Percentiles rank a stretch among this genome's conserved stretches.
phyloP scores from a whole-genome alignment of 2,113 vertebrate species.

The Cochlearius cochlearius region DNA sequence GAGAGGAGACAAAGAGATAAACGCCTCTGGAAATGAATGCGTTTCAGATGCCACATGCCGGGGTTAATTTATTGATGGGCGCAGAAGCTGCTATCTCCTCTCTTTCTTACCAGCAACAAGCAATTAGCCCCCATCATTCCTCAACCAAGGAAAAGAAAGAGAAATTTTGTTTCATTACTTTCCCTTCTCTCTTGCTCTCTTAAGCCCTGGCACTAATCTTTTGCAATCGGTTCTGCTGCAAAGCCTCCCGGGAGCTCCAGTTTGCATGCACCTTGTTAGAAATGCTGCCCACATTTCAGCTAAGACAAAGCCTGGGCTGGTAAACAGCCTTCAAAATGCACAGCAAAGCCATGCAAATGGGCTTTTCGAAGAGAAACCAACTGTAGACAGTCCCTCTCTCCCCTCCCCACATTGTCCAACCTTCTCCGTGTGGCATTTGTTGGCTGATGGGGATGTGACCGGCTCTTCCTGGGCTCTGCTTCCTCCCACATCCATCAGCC shows the following conservation, averaged over 20 bases:
- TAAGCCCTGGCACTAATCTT: conserved; percentile 23
- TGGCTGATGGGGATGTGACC: not conserved
- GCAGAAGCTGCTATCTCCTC: not conserved
- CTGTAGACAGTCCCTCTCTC: not conserved
- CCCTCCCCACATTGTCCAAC: not conserved
- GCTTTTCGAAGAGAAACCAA: not conserved
- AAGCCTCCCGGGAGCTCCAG: not conserved
- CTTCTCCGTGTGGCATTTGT: not conserved
- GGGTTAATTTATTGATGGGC: conserved; percentile 55
- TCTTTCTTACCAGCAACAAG: conserved; percentile 26
- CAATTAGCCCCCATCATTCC: conserved; percentile 60
- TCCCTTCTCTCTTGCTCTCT: not conserved
- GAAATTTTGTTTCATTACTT: conserved; percentile 21
- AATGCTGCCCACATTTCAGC: conserved; percentile 38
- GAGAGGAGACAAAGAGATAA: conserved; percentile 56
- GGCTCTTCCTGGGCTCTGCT: not conserved
- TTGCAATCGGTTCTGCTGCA: conserved; percentile 43
- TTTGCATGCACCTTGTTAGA: not conserved
- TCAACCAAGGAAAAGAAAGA: not conserved
- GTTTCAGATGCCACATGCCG: not conserved
- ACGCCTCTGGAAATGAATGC: conserved; percentile 54
- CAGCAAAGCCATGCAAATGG: conserved; percentile 6
- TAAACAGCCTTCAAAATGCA: conserved; percentile 25
- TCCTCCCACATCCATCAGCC: not conserved
- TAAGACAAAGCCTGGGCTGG: not conserved